Base-by-base conservation (phyloP, 2,888 invertebrate genomes). In the Eugnorisma glareosa region DNA sequence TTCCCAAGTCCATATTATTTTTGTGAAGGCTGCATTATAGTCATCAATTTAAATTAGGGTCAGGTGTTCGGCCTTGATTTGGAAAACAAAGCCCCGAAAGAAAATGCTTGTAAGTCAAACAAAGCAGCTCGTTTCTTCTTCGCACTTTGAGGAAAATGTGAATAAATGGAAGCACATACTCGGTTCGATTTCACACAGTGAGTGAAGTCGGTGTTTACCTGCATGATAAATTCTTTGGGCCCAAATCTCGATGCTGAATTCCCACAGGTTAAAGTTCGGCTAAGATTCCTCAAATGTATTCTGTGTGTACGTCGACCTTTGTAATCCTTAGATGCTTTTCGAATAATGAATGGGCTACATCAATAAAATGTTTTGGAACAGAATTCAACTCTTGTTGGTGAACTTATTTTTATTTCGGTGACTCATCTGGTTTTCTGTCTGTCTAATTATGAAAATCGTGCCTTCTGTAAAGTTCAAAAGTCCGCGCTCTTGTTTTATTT, bases 401-500 rank as follows among this genome's bases (percentile, higher is more conserved):
- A 37, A 54, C 48, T 68, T 73, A 66, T 78, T 72, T 64, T 75
- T 68, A 51, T 79, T 73, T 76, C n/a, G 35, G n/a, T 31, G 73
- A 54, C 54, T 64, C 73, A 74, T 83, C 76, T 67, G 66, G 57
- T 67, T 73, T 59, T 77, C 72, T 72, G 61, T 69, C 67, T 35
- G 59, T 61, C 75, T 77, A 71, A 79, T 81, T 81, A 85, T 78
- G 81, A 87, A 84, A 86, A 80, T 83, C 67, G 64, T n/a, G 57
- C 45, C 70, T 74, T 83, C 82, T 72, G 68, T 43, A 69, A 85
- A 86, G 76, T 85, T 82, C 73, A 77, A 80, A 85, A 87, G 85
- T 83, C 81, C 43, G 71, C 35, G 77, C 76, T 85, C 77, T 75
- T 88, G 85, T 89, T 90, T 89, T 89, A 88, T 88, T 85, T 88